Evolutionary conservation across 2,888 invertebrate species (phyloP), one percentile per base, ranked within the genome.

Genomic region (Hybos culiciformis): DNA sequence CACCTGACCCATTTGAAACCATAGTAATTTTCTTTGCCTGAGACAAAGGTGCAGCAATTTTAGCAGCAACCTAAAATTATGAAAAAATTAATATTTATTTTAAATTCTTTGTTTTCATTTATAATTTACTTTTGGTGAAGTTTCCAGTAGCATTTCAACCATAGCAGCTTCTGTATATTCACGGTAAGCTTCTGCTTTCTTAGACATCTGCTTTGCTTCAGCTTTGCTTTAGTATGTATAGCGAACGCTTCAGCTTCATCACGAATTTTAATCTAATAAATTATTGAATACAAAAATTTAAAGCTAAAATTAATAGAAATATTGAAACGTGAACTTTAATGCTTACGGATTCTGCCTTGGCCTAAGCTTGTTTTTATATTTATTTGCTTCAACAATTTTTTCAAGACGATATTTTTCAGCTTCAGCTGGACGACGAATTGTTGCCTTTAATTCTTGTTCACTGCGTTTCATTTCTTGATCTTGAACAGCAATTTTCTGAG

Each of bases 161-260:
- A 92, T 87, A 11, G 93, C 92, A 26, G 93, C 92, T 41, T 85
- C 90, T 52, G 92, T 87, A 66, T 96, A 97, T 59, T 94, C 92
- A 60, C 84, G 86, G 83, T 86, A 96, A 14, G 97, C 96, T 55
- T 93, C 93, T 0, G 94, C 96, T 60, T 96, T 97, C 70, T 90
- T 90, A 2, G 85, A 78, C 90, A 96, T 93, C 69, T 94, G 94
- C 64, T 91, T 92, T 0, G 94, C 92, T 60, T 97, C 96, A 3
- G 96, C 96, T 52, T 79, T 85, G 94, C 96, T 67, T 91, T 92
- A 1, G 90, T 92, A 56, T 87, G 82, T 58, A 96, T 86, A 19
- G 96, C 91, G 64, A 77, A 93, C 1, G 96, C 94, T 67, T 82
- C 93, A 50, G 84, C 90, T 72, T 85, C 86, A 34, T 88, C 90